Conservation (phyloP, 2,113 vertebrate genomes). For the Bufo bufo region DNA sequence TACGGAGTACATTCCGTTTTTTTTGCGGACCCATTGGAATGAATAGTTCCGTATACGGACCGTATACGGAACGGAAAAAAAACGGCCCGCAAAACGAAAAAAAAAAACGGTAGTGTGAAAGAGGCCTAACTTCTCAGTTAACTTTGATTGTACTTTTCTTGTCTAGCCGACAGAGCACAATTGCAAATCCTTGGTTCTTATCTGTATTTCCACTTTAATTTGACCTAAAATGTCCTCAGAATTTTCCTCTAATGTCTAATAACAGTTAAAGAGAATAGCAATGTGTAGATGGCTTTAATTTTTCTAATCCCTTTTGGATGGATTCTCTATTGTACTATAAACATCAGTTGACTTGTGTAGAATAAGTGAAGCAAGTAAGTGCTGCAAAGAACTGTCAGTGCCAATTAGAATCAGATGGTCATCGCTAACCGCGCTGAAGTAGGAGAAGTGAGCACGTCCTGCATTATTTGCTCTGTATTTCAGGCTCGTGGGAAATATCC, state of each 20-base stretch:
- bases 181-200: not conserved
- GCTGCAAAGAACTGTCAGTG: constrained; percentile 31
- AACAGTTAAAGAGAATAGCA: constrained; percentile 6
- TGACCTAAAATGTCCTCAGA: constrained; percentile 10
- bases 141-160: not conserved
- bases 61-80: too few species aligned
- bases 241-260: constrained; percentile 15
- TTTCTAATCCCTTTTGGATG: constrained; percentile 23
- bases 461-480: constrained; percentile 12
- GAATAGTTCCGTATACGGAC: too few species aligned
- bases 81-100: too few species aligned
- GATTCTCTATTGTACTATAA: constrained; percentile 31
- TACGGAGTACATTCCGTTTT: too few species aligned
- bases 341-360: constrained; percentile 12
- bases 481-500: constrained; percentile 16
- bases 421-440: constrained; percentile 24
- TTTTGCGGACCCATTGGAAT: too few species aligned
- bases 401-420: constrained; percentile 49
- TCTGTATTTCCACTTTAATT: not conserved
- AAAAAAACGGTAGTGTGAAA: too few species aligned
- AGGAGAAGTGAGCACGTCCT: constrained; percentile 16
- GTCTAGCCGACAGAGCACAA: not conserved
- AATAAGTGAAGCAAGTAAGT: constrained; percentile 45
- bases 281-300: not conserved
- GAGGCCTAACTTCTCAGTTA: not conserved